Conservation (phyloP, 2,888 invertebrate species). For the Platerodrilus igneus region DNA sequence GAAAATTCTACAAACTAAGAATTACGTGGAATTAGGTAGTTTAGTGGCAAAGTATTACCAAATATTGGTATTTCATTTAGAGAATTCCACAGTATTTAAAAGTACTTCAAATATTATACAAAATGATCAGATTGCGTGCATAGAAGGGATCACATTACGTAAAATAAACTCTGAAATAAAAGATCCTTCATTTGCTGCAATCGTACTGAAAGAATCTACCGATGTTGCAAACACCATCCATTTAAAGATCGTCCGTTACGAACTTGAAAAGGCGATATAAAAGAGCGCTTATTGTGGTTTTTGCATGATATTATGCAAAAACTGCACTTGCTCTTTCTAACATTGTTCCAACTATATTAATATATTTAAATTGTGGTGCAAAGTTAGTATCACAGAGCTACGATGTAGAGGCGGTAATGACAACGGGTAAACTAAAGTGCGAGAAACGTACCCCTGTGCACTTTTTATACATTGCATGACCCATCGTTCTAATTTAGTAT, state of each 20-base stretch:
- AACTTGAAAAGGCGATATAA: constrained; percentile 7
- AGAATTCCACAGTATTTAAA: constrained; percentile 28
- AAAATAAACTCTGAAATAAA: constrained; percentile 27
- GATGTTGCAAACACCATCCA: constrained; percentile 31
- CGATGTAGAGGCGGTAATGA: constrained; percentile 34
- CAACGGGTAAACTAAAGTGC: constrained; percentile 32
- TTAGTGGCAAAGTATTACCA: constrained; percentile 18
- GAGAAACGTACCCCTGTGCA: constrained; percentile 28
- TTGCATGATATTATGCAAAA: constrained; percentile 31
- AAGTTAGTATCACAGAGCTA: constrained; percentile 38
- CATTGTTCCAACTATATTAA: constrained; percentile 24
- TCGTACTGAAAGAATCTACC: constrained; percentile 32
- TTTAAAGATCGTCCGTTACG: constrained; percentile 22
- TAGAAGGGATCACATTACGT: constrained; percentile 20
- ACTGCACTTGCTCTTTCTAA: constrained; percentile 28
- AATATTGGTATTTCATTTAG: constrained; percentile 26
- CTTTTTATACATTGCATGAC: constrained; percentile 23
- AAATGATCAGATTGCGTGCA: constrained; percentile 30
- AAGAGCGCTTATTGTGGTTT: constrained; percentile 34
- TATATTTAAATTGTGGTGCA: constrained; percentile 26
- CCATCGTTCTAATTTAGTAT: constrained; percentile 22
- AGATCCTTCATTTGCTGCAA: constrained; percentile 28
- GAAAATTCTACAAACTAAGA: no score
- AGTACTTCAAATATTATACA: constrained; percentile 31
- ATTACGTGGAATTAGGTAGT: no score